phyloP scores from a whole-genome alignment of 2,888 invertebrate species.

The Arctia plantaginis region DNA sequence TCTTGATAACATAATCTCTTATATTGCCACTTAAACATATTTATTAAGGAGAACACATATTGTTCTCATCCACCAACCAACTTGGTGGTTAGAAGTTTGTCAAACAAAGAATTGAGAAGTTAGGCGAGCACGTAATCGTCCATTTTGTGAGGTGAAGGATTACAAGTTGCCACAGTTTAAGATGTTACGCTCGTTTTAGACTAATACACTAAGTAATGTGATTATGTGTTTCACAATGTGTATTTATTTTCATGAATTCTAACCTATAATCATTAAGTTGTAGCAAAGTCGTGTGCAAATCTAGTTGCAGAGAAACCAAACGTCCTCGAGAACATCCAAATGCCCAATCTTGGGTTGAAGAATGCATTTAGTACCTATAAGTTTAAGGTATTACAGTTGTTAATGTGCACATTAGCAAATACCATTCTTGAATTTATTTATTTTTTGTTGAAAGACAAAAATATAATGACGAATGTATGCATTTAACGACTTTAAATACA shows the following conservation, averaged over 20 bases:
- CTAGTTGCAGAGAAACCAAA: neutral
- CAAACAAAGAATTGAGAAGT: slow-evolving; percentile 53
- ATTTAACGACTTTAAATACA: neutral
- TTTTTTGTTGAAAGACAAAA: neutral
- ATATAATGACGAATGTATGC: neutral
- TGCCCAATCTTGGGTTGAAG: neutral
- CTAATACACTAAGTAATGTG: slow-evolving; percentile 41
- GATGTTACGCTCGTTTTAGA: slow-evolving; percentile 42
- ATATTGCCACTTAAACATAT: slow-evolving; percentile 41
- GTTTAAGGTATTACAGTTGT: too few relatives aligned
- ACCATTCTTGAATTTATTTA: neutral
- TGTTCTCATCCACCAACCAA: slow-evolving; percentile 44
- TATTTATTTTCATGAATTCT: neutral
- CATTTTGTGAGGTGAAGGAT: slow-evolving; percentile 58
- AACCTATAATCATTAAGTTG: neutral
- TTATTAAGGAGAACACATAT: slow-evolving; percentile 52
- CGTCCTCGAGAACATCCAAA: neutral
- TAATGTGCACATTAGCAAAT: neutral
- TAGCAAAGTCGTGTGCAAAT: neutral
- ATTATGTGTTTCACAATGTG: slow-evolving; percentile 37
- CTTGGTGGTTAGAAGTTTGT: slow-evolving; percentile 53
- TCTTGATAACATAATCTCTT: slow-evolving; percentile 43
- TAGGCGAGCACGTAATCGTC: slow-evolving; percentile 52
- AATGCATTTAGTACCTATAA: neutral
- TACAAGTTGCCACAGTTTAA: slow-evolving; percentile 51